Base-by-base conservation (phyloP, 2,888 invertebrate species). In the Cephalotes varians region DNA sequence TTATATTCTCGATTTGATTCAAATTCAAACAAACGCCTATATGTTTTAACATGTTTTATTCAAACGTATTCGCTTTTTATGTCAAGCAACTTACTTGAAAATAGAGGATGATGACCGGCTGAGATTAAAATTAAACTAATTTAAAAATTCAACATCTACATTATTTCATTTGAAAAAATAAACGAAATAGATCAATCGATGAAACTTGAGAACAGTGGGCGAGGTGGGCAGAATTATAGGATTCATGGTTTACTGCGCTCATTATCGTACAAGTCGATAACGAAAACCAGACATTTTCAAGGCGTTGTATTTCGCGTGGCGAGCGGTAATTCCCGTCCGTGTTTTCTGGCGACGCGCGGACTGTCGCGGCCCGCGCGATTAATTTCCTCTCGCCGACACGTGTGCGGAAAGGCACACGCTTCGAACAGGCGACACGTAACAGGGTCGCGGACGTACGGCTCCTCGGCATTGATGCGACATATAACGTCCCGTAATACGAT, bases 401-500 rank as follows among this genome's bases (percentile, higher is more conserved):
- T 28, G n/a, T 31, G 12, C 25, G 34, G 34, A 65, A 85, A 87
- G 73, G 51, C 40, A 10, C 15, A 60, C 62, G 34, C 77, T 69
- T 60, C 64, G 73, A 47, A 73, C 34, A 47, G 44, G 28, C 31
- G 47, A 37, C 72, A 58, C 69, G 76, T 64, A 51, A 76, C 67
- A 44, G 72, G n/a, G 34, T 3, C 56, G 72, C 56, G 73, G 73
- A 84, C 83, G 62, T 80, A 34, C 47, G 76, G 54, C 60, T 56
- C 49, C 37, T 34, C 62, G 47, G 60, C 71, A 49, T 71, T 79
- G 77, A 79, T 79, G 71, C 77, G 71, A 77, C 69, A 56, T 79
- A 58, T 34, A 71, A 56, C 86, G 86, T 81, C 56, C 25, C 60
- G 87, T 90, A 92, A 91, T 87, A 89, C 87, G 87, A 88, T 85